Evolutionary conservation across 2,888 invertebrate genomes (phyloP), one percentile per base, ranked within the genome.

Genomic region (Desoria tigrina): DNA sequence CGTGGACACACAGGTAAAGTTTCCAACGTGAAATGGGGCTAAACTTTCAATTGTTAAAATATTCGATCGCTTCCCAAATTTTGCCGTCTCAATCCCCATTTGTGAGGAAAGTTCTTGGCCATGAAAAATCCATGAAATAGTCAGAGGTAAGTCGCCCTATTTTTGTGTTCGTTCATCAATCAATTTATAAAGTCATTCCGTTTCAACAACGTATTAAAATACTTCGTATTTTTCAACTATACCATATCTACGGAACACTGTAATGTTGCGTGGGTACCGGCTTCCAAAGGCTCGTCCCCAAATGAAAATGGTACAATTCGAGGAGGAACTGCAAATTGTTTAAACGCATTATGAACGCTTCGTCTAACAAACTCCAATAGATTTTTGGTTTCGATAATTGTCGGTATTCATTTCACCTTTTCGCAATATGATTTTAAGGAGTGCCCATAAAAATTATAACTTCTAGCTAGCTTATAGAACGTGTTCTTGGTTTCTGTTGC

Each of bases 121-220:
- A 39, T 73, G 73, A 58, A 73, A 73, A 18, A 71, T 61, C 73
- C 71, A 73, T 11, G 68, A 66, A 69, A 92, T 87, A 69, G 84
- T 85, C 69, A 93, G 83, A 1, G 92, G 92, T 77, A 87, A 84
- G 80, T 92, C 92, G 66, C 92, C 90, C 79, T 89, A 89, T 78
- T 85, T 85, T 71, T 86, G 83, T 74, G 85, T 83, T 80, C 90
- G 90, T 69, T 86, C n/a, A n/a, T n/a, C n/a, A n/a, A n/a, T n/a
- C n/a, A n/a, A n/a, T n/a, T n/a, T n/a, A n/a, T n/a, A n/a, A n/a
- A n/a, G n/a, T n/a, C n/a, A n/a, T n/a, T n/a, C n/a, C n/a, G n/a
- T n/a, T n/a, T n/a, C n/a, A n/a, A n/a, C n/a, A n/a, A n/a, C n/a
- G n/a, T n/a, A n/a, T n/a, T n/a, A n/a, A n/a, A n/a, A n/a, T n/a